Evolutionary conservation across 2,113 vertebrate species (phyloP), one percentile per base, ranked within the genome.

Genomic region (Serilophus lunatus): DNA sequence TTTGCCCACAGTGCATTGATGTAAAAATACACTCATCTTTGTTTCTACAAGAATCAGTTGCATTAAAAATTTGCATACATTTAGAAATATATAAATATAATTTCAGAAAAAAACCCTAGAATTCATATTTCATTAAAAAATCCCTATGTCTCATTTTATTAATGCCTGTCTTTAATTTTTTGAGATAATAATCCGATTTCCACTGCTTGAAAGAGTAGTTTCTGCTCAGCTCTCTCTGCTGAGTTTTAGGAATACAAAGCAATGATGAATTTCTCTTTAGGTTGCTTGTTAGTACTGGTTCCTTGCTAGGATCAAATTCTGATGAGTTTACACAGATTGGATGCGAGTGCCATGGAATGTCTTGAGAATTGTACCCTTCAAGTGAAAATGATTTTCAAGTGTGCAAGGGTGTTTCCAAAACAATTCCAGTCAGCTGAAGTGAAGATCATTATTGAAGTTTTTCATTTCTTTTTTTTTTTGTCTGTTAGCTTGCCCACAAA

Each of bases 331-430:
- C 13, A 22, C 7, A 47, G 24, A 47, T 5, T 47, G 45, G 69
- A 79, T 26, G 5, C 60, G 83, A 91, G 17, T 88, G 59, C 69
- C 33, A 9, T 40, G 64, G 20, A 63, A n/a, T 74, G 26, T 38
- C 87, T 70, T 69, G 68, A 74, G 69, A 95, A 88, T 92, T 76
- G 44, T 15, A 12, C 29, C 63, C 74, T 91, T 96, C 61, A 87
- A 45, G 68, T 80, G 66, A 81, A 97, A 94, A 92, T 65, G 23
- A 91, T 20, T 86, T 92, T 64, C 44, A 83, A 71, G 53, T 74
- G 28, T 74, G 29, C 29, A 24, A 33, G 77, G 26, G 9, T 78
- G 42, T 93, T 93, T 74, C 71, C 84, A 64, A 71, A 50, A 77
- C 49, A 65, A 51, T 61, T 59, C 24, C 13, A 14, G n/a, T 65